Conservation (phyloP, 2,888 invertebrate species). For the Ctena decussata region DNA sequence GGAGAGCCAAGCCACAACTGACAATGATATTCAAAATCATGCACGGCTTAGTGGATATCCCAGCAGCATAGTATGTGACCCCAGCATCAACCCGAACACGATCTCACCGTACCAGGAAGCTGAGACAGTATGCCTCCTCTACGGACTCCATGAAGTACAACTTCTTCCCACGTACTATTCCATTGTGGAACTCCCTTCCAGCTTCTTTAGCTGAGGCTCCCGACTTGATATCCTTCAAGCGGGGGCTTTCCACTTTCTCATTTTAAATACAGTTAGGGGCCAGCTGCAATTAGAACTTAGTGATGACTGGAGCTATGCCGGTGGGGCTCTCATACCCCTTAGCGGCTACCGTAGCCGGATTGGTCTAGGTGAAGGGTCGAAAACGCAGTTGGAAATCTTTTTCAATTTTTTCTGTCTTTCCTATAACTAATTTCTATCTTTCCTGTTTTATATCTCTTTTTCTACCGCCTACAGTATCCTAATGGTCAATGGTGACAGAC, state of each 20-base stretch:
- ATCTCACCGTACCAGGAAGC: neutral
- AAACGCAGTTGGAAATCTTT: neutral
- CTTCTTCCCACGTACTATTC: neutral
- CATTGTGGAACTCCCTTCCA: neutral
- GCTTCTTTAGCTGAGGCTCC: neutral
- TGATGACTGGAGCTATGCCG: neutral
- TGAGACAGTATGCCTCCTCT: neutral
- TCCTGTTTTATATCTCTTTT: neutral
- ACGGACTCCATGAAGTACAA: neutral
- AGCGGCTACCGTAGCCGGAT: neutral
- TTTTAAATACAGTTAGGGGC: neutral
- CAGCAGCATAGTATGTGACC: neutral
- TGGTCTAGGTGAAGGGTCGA: neutral
- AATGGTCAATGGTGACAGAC: neutral
- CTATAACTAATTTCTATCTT: neutral
- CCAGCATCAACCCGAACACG: neutral
- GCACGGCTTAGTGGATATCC: neutral
- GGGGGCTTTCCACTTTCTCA: neutral
- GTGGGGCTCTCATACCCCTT: neutral
- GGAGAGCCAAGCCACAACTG: neutral
- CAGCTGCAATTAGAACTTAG: neutral
- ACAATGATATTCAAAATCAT: neutral
- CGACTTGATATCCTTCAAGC: conserved; percentile 4
- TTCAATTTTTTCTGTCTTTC: neutral
- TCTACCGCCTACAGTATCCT: neutral